These are phyloP conservation scores for Lumbricus terrestris DNA, from an alignment of 2,888 invertebrate genomes.

Conservation along the genomic window DNA sequence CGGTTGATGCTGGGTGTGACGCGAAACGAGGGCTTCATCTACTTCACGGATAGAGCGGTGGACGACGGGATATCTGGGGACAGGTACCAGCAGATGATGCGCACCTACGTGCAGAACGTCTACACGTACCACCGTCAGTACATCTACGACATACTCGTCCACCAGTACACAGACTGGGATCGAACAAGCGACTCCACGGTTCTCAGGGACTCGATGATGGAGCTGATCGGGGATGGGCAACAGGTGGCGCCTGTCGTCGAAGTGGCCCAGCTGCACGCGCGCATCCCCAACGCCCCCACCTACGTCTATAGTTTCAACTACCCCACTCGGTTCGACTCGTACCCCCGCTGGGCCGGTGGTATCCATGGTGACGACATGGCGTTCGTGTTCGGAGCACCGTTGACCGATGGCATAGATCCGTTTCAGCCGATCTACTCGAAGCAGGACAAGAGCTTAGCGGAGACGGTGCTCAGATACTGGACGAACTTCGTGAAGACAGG, in stretches of 20 bases:
- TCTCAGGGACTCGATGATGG: conserved; percentile 19
- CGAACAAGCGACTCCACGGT: conserved; percentile 29
- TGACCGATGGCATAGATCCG: conserved; percentile 52
- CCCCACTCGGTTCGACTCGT: conserved; percentile 8
- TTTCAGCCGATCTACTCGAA: conserved; percentile 41
- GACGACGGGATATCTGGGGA: conserved; percentile 13
- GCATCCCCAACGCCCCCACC: not conserved
- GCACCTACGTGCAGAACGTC: conserved; percentile 82
- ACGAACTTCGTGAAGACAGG: conserved; percentile 57
- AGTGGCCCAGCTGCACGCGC: conserved; percentile 19
- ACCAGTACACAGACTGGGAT: conserved; percentile 89
- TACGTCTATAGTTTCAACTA: conserved; percentile 26
- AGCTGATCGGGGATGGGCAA: conserved; percentile 24
- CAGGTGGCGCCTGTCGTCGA: conserved; percentile 25
- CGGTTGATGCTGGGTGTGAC: conserved; percentile 21
- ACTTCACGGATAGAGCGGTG: conserved; percentile 21
- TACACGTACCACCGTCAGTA: conserved; percentile 92
- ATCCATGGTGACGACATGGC: conserved; percentile 55
- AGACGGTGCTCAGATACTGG: conserved; percentile 56
- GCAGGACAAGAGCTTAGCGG: conserved; percentile 50
- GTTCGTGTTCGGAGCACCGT: conserved; percentile 56
- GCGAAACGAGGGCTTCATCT: conserved; percentile 25
- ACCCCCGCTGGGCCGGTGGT: conserved; percentile 42
- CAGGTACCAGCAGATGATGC: conserved; percentile 68
- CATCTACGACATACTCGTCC: conserved; percentile 89